These are phyloP conservation scores for Athalia rosae DNA, from an alignment of 2,888 invertebrate genomes.

Conservation along the genomic window DNA sequence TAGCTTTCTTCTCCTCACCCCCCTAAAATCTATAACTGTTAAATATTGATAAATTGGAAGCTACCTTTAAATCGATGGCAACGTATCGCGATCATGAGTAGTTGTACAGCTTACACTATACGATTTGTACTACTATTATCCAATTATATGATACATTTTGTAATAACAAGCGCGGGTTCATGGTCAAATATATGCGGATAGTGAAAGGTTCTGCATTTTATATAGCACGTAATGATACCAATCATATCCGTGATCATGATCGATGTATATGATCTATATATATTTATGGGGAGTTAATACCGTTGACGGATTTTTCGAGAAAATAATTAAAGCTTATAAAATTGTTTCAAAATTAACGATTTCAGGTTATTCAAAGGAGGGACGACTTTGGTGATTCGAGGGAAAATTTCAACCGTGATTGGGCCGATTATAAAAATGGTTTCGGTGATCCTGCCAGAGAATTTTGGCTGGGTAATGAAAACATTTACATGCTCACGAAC, in stretches of 20 bases:
- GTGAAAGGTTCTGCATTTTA: constrained; percentile 42
- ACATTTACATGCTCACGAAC: constrained; percentile 94
- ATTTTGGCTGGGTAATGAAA: constrained; percentile 95
- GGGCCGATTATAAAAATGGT: constrained; percentile 95
- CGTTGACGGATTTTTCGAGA: too few species aligned
- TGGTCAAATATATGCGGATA: constrained; percentile 26
- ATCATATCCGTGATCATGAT: constrained; percentile 31
- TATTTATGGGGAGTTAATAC: too few species aligned
- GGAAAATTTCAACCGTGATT: constrained; percentile 93
- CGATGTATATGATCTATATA: too few species aligned
- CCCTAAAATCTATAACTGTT: constrained; percentile 15
- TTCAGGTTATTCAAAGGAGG: constrained; percentile 90
- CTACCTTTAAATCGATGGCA: constrained; percentile 31
- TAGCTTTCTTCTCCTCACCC: too few species aligned
- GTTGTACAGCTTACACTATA: neutral
- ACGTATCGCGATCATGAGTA: neutral
- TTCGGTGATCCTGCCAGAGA: constrained; percentile 93
- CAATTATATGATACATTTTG: constrained; percentile 30
- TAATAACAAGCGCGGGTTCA: constrained; percentile 32
- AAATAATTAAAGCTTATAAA: too few species aligned
- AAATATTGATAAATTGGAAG: constrained; percentile 5
- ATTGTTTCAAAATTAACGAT: neutral
- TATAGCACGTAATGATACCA: constrained; percentile 32
- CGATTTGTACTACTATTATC: constrained; percentile 32
- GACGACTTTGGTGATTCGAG: constrained; percentile 91